Base-by-base conservation (phyloP, 2,113 vertebrate genomes). In the Microcebus griseorufus region DNA sequence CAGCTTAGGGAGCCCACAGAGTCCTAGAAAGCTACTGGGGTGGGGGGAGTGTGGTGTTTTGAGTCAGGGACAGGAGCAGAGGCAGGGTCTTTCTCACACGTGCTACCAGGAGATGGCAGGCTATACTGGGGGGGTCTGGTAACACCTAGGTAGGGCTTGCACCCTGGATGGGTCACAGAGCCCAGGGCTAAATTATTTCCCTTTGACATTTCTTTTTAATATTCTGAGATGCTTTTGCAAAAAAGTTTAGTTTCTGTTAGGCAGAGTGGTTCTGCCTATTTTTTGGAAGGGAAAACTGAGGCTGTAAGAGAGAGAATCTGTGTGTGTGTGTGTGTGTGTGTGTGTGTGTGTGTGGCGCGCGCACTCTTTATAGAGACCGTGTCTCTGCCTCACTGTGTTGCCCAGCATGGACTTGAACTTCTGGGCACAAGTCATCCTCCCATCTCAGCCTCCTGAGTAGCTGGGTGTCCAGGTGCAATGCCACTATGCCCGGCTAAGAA, bases 271-370 rank as follows among this genome's bases (percentile, higher is more conserved):
- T 65, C 65, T 65, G 45, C 42, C 93, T 93, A 0, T 22, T 93
- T 94, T 90, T 91, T 81, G 29, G 27, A 70, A 97, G 67, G 34
- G 37, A 70, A 88, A 70, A 78, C 62, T 10, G 69, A 83, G 72
- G 45, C 58, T 20, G 0, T 62, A 51, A 88, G 45, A 80, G 84
- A 78, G 22, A 42, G 85, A 37, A 79, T 73, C 62, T 10, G 10
- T 4, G 10, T 64, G 62, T 62, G 60, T 60, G 20, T 23, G 58
- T 60, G 58, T 58, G 58, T 58, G 58, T 60, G 58, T 60, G 22
- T 60, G 58, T 60, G 53, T 62, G 60, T 27, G 23, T 62, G 9
- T 42, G 42, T 42, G 42, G 42, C 27, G 60, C 23, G 0, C 10
- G 9, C 11, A 29, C 29, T 29, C 72, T 75, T 75, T 73, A 75